phyloP scores from a whole-genome alignment of 1,140 invertebrate genomes.

The Drosophila navojoa region DNA sequence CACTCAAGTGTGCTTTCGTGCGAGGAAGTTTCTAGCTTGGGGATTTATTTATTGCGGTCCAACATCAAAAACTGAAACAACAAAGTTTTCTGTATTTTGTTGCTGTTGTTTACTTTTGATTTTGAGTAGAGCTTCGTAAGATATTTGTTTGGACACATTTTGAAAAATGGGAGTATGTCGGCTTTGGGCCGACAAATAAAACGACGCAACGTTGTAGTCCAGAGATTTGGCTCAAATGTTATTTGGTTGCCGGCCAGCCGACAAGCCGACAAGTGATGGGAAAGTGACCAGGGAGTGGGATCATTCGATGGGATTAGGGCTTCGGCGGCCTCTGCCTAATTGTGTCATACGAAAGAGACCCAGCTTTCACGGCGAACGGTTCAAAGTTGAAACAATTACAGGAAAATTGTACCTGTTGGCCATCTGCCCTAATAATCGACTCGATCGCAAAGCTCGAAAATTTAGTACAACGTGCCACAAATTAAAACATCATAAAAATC shows the following conservation, averaged over 20 bases:
- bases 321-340: slow-evolving; percentile 21
- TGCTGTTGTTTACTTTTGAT: no score
- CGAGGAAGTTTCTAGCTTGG: slow-evolving; percentile 70
- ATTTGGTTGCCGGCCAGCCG: slow-evolving; percentile 14
- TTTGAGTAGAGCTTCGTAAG: slow-evolving; percentile 6
- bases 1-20: slow-evolving; percentile 63
- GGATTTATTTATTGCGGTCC: slow-evolving; percentile 64
- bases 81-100: neutral
- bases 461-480: slow-evolving; percentile 78
- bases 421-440: slow-evolving; percentile 53
- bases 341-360: slow-evolving; percentile 20
- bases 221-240: slow-evolving; percentile 15
- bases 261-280: slow-evolving; percentile 53
- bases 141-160: slow-evolving; percentile 24
- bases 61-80: slow-evolving; percentile 59
- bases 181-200: slow-evolving; percentile 33
- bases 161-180: slow-evolving; percentile 48
- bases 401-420: slow-evolving; percentile 36
- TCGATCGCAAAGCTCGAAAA: slow-evolving; percentile 49
- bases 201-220: slow-evolving; percentile 24
- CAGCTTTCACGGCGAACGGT: slow-evolving; percentile 16
- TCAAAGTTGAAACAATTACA: slow-evolving; percentile 26
- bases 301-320: slow-evolving; percentile 30
- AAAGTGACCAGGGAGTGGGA: slow-evolving; percentile 21
- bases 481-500: slow-evolving; percentile 83